Evolutionary conservation across 2,888 invertebrate genomes (phyloP).

Genomic region (Polymixis flavicincta): DNA sequence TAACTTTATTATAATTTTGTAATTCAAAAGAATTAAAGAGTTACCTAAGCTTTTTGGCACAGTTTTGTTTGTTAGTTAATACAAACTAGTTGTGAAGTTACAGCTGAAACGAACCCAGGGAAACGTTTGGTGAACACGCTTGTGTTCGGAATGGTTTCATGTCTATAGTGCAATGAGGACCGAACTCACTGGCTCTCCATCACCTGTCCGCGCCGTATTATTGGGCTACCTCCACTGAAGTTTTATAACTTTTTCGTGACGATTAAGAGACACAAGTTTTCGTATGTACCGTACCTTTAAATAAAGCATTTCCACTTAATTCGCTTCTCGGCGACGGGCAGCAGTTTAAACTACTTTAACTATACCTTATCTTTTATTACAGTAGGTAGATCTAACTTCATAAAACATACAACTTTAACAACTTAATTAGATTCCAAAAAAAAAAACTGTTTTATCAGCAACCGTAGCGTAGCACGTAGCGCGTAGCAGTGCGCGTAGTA

Average conservation of each 20-base stretch:
- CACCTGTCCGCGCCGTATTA: no score
- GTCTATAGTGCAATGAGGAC: no score
- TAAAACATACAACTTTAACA: conserved; percentile 12
- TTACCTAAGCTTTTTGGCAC: conserved; percentile 21
- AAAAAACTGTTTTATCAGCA: conserved; percentile 11
- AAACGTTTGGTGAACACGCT: neutral
- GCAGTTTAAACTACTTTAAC: no score
- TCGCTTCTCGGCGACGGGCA: no score
- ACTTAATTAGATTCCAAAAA: conserved; percentile 8
- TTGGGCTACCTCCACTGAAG: neutral
- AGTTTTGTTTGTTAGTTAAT: neutral
- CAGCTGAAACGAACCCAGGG: neutral
- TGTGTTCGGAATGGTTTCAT: no score
- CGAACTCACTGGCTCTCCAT: no score
- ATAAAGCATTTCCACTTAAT: no score
- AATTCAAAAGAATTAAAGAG: conserved; percentile 47
- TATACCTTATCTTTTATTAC: neutral
- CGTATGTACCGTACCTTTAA: neutral
- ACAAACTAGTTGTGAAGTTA: neutral
- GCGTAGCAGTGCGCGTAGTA: neutral
- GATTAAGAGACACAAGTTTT: neutral
- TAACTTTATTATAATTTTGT: conserved; percentile 60
- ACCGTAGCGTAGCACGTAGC: neutral
- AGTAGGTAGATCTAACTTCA: neutral
- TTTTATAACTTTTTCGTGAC: neutral